Base-by-base conservation (phyloP, 2,797 vertebrate genomes). In the Borostomias antarcticus region DNA sequence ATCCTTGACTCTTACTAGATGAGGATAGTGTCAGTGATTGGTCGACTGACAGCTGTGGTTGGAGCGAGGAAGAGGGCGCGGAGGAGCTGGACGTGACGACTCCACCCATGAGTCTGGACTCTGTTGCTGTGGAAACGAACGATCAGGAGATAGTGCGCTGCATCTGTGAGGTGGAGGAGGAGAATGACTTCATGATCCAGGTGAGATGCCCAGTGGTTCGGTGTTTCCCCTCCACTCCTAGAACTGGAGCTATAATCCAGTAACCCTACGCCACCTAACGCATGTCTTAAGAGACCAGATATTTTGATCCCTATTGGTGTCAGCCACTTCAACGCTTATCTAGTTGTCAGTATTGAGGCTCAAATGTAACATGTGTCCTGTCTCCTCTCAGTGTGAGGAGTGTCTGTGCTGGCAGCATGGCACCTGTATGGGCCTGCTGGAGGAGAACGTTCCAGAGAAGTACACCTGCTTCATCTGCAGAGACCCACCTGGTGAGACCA, bases 111-210 rank as follows among this genome's bases (percentile, higher is more conserved):
- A 96, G 95, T 28, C 92, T 94, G 40, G 90, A 91, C 81, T 91
- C 89, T 0, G 91, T 93, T 3, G 91, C 90, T 0, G 87, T 92
- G 2, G 92, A 91, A 63, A 93, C 89, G 40, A 92, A 81, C 21
- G 94, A 94, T 69, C 94, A 93, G 74, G 96, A 97, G 82, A 92
- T 96, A 0, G 95, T 98, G 64, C 93, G 96, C 1, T 98, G 97
- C 63, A 91, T 98, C 88, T 98, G 97, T 79, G 95, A 96, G 85
- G 93, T 96, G 67, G 95, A 97, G 75, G 97, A 98, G 71, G 96
- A 98, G 88, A 97, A 98, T 78, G 96, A 98, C 85, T 98, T 98
- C 85, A 98, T 98, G 96, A 97, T 98, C 84, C 97, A 98, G 93
- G 96, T 97, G 85, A 65, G 65, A 0, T 6, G 17, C 4, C 17